Conservation (phyloP, 2,113 vertebrate species). For the Sinosuthora webbiana region DNA sequence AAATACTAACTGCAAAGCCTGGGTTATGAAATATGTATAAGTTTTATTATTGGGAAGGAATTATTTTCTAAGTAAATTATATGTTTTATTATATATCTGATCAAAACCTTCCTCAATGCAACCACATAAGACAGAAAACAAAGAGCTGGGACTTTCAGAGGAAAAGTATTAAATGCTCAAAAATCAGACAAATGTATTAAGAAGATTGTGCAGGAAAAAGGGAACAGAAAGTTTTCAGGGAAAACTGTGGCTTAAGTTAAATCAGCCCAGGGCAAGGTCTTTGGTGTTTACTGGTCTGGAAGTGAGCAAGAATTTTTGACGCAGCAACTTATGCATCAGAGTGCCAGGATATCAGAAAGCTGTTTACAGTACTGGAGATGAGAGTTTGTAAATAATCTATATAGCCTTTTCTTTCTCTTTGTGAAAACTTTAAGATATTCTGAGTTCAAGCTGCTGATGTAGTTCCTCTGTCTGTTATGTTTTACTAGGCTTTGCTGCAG, state of each 20-base stretch:
- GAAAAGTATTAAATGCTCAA: background rate
- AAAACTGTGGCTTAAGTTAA: constrained; percentile 35
- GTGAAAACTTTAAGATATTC: background rate
- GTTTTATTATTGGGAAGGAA: background rate
- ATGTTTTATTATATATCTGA: background rate
- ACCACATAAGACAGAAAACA: background rate
- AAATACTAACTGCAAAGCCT: background rate
- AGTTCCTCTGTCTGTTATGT: background rate
- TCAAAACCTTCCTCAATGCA: background rate
- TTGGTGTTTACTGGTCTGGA: constrained; percentile 36
- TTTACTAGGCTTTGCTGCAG: background rate
- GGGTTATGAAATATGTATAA: background rate
- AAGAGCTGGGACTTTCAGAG: background rate
- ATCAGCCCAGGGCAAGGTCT: constrained; percentile 38
- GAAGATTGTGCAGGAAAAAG: background rate
- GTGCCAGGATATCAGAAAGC: constrained; percentile 27
- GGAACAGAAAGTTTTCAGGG: background rate
- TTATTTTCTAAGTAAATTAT: background rate
- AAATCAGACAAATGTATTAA: background rate
- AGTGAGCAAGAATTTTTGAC: constrained; percentile 54
- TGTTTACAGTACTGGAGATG: constrained; percentile 17
- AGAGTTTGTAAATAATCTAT: constrained; percentile 13
- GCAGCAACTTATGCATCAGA: constrained; percentile 60
- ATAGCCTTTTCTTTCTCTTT: background rate
- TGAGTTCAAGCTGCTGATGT: background rate